Percentiles rank a stretch among this genome's conserved stretches.
Evolutionary conservation across 2,888 invertebrate species (phyloP).

Genomic region (Cetonia aurata): DNA sequence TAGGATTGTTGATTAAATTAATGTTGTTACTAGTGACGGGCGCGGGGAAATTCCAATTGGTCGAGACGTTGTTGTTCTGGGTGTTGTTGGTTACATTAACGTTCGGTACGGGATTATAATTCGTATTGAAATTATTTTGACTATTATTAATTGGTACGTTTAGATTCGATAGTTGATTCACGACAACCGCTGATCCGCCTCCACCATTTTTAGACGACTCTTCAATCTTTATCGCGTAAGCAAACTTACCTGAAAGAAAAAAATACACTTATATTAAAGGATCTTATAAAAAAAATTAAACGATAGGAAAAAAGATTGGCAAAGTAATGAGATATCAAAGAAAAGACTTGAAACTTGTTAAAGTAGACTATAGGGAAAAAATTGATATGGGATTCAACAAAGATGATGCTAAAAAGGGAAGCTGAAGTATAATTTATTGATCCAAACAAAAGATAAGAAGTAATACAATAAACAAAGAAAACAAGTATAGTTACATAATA

Average conservation of each 20-base stretch:
- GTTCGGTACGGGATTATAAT: slow-evolving; percentile 24
- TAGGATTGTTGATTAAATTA: slow-evolving; percentile 28
- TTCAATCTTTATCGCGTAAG: slow-evolving; percentile 55
- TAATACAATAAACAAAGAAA: no score
- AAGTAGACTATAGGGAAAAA: no score
- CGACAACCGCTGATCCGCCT: slow-evolving; percentile 28
- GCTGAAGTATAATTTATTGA: no score
- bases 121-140: slow-evolving; percentile 29
- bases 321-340: no score
- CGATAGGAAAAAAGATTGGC: no score
- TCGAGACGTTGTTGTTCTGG: slow-evolving; percentile 7
- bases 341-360: no score
- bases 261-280: no score
- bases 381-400: no score
- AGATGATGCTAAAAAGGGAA: no score
- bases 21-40: slow-evolving; percentile 18
- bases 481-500: no score
- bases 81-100: slow-evolving; percentile 11
- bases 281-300: no score
- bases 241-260: slow-evolving; percentile 50
- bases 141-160: slow-evolving; percentile 24
- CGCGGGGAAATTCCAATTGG: slow-evolving; percentile 34
- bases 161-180: slow-evolving; percentile 39
- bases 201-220: slow-evolving; percentile 43
- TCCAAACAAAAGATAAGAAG: no score